These are phyloP conservation scores for Bicyclus anynana DNA, from an alignment of 1,140 invertebrate species.

Conservation along the genomic window DNA sequence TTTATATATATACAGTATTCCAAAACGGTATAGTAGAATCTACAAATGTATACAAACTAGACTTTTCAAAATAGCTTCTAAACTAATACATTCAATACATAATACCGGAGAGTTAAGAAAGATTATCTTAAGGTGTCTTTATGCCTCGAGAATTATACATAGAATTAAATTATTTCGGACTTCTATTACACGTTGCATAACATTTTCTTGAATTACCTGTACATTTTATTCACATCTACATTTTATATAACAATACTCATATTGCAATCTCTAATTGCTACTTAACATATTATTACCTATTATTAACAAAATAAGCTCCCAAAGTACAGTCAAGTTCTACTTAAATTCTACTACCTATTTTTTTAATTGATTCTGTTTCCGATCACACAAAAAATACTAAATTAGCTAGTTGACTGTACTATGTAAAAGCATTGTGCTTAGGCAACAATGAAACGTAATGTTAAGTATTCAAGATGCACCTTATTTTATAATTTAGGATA, in stretches of 20 bases:
- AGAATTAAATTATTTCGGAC: too few species aligned
- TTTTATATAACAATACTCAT: slow-evolving; percentile 9
- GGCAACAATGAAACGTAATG: neutral
- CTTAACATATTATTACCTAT: neutral
- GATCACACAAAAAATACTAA: too few species aligned
- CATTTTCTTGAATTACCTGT: slow-evolving; percentile 17
- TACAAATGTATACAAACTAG: too few species aligned
- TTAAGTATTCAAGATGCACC: neutral
- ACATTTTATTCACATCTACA: slow-evolving; percentile 14
- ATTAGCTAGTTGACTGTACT: slow-evolving; percentile 8
- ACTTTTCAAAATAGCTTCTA: too few species aligned
- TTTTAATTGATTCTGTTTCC: neutral
- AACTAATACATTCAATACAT: too few species aligned
- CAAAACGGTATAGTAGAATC: too few species aligned
- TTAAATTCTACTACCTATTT: neutral
- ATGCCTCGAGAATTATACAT: too few species aligned
- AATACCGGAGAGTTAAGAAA: too few species aligned
- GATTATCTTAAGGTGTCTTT: too few species aligned
- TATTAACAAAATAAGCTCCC: slow-evolving; percentile 3
- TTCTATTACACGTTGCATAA: too few species aligned
- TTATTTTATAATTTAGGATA: neutral
- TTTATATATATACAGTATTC: too few species aligned
- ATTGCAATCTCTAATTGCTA: slow-evolving; percentile 4
- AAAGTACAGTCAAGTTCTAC: slow-evolving; percentile 9
- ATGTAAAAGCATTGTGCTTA: neutral